A percentile compares a stretch with the other conserved stretches of the same genome.
phyloP scores from a whole-genome alignment of 2,797 vertebrate genomes.

The Molothrus ater region DNA sequence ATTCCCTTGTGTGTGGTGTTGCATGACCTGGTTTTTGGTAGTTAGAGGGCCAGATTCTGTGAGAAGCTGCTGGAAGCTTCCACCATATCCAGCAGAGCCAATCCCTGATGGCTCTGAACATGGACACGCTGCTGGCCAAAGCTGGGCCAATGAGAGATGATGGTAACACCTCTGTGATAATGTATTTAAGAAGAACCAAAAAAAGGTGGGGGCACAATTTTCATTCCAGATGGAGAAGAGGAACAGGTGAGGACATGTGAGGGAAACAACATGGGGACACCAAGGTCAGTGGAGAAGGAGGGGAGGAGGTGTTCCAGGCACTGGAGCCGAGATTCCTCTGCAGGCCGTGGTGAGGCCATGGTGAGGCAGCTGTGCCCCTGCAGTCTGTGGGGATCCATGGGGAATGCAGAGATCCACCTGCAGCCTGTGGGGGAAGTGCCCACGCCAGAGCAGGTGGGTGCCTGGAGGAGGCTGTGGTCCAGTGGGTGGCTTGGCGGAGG shows the following conservation, averaged over 20 bases:
- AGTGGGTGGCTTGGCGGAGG: not conserved
- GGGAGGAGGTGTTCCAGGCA: fast-evolving
- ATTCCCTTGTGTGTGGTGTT: not conserved
- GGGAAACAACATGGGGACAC: not conserved
- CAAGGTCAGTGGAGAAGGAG: not conserved
- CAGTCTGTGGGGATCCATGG: fast-evolving
- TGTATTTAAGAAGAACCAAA: not conserved
- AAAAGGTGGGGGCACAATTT: fast-evolving
- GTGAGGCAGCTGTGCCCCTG: not conserved
- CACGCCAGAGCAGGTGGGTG: fast-evolving
- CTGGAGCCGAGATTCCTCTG: fast-evolving
- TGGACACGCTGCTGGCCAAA: not conserved
- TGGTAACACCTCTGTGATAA: not conserved
- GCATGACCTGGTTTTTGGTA: not conserved
- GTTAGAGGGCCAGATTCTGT: not conserved
- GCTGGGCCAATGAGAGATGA: fast-evolving
- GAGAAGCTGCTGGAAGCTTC: not conserved
- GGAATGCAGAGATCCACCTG: not conserved
- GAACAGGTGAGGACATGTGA: not conserved
- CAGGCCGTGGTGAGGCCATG: fast-evolving
- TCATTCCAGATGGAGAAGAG: not conserved
- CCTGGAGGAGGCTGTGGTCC: not conserved
- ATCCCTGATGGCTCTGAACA: not conserved
- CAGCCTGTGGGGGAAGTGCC: fast-evolving
- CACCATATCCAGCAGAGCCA: not conserved